Base-by-base conservation (phyloP, 2,888 invertebrate species). In the Heliconius hortense region DNA sequence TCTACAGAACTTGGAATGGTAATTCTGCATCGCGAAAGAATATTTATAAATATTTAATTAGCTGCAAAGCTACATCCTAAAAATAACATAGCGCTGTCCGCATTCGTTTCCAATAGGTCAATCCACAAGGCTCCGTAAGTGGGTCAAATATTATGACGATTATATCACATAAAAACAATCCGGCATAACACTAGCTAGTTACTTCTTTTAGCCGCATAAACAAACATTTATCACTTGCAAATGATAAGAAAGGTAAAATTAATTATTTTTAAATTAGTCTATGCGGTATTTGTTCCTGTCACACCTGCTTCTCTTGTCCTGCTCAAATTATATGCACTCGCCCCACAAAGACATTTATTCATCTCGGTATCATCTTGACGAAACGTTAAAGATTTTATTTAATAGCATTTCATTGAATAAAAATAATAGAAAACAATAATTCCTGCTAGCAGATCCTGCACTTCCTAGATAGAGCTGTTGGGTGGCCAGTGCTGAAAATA, bases 21-120 rank as follows among this genome's bases (percentile, higher is more conserved):
- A 79, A 78, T 77, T 81, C 80, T 79, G 83, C 87, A 85, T 86
- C 86, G 84, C 86, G 85, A 87, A 89, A 86, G 85, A 85, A 48
- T 88, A 89, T 90, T 85, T 91, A 93, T 92, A 90, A 91, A 92
- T 93, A 91, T 88, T 92, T 93, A 93, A 92, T 89, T 90, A 92
- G 90, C 93, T 91, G 93, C 94, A 92, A 91, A 91, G 90, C 91
- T 89, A 88, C 90, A 88, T 89, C 88, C 91, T 93, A 93, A 92
- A 93, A 93, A 93, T 93, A 93, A 90, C 93, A 90, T 89, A 86
- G 84, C 86, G 87, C 86, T 87, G 86, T 93, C 93, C 92, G 92
- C 92, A 92, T 90, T 90, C 91, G 88, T 86, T 85, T 85, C 86
- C 87, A 81, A 90, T 92, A 93, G 93, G 94, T 94, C 94, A 93